Conservation (phyloP, 1,140 invertebrate species). For the Charaxes varanes region DNA sequence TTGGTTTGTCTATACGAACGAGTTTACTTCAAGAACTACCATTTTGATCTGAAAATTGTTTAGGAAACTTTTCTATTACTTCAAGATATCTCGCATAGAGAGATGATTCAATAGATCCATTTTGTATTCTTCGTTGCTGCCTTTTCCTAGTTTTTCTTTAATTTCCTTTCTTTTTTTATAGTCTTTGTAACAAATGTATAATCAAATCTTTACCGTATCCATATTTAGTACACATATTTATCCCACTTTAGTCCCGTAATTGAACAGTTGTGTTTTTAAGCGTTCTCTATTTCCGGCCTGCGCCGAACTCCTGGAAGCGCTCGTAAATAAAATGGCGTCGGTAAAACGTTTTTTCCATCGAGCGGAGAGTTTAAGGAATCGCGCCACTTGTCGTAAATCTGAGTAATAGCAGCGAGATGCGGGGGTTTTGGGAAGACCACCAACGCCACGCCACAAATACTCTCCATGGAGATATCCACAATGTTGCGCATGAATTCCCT, state of each 20-base stretch:
- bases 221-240: conserved; percentile 10
- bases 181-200: no score
- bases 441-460: conserved; percentile 14
- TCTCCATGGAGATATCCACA: conserved; percentile 9
- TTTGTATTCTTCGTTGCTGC: no score
- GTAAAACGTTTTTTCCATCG: conserved; percentile 34
- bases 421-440: conserved; percentile 21
- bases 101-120: no score
- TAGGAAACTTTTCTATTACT: no score
- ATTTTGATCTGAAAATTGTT: no score
- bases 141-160: no score
- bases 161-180: no score
- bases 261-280: conserved; percentile 10
- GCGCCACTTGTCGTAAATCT: conserved; percentile 35
- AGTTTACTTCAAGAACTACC: no score
- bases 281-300: conserved; percentile 19
- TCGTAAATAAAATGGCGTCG: conserved; percentile 42
- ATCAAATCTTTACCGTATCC: no score
- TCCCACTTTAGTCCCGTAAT: conserved; percentile 14
- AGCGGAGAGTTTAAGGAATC: conserved; percentile 37
- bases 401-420: conserved; percentile 27
- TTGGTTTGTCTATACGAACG: no score
- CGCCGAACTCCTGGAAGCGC: conserved; percentile 27
- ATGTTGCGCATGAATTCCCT: conserved; percentile 5
- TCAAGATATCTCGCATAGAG: no score